Evolutionary conservation across 2,797 vertebrate genomes (phyloP).

Genomic region (Ceyx erithaca): DNA sequence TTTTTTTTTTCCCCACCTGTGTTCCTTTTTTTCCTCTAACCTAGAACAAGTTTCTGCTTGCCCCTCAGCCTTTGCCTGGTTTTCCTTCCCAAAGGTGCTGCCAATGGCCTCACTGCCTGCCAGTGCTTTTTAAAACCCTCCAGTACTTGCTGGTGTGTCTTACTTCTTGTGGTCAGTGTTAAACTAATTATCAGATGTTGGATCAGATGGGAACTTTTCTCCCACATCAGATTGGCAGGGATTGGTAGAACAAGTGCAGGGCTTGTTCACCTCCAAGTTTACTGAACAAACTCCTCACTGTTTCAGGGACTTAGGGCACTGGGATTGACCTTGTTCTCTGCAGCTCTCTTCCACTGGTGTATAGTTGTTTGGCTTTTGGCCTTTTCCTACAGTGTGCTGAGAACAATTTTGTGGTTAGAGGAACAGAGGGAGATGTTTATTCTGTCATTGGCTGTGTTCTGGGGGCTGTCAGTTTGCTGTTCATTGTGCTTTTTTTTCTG

Average conservation of each 20-base stretch:
- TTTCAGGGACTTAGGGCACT: not conserved
- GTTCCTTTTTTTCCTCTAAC: not conserved
- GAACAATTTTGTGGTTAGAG: not conserved
- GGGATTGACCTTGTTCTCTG: not conserved
- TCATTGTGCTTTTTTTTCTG: not conserved
- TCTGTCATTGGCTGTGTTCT: not conserved
- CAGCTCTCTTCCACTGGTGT: not conserved
- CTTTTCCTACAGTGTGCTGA: not conserved
- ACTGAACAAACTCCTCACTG: not conserved
- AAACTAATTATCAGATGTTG: not conserved
- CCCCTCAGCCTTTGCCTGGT: not conserved
- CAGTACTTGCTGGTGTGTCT: not conserved
- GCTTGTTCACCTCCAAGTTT: conserved; percentile 25
- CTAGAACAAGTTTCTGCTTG: not conserved
- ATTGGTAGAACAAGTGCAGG: conserved; percentile 6
- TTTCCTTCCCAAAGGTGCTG: not conserved
- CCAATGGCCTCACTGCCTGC: not conserved
- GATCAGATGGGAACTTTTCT: not conserved
- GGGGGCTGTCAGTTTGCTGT: not conserved
- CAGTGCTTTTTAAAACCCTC: not conserved
- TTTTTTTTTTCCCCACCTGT: rapidly evolving
- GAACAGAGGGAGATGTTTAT: conserved; percentile 9
- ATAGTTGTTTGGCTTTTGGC: not conserved
- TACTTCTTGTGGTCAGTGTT: not conserved
- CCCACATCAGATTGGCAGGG: not conserved